Conservation (phyloP, 2,113 vertebrate species). For the Aegithalos caudatus region DNA sequence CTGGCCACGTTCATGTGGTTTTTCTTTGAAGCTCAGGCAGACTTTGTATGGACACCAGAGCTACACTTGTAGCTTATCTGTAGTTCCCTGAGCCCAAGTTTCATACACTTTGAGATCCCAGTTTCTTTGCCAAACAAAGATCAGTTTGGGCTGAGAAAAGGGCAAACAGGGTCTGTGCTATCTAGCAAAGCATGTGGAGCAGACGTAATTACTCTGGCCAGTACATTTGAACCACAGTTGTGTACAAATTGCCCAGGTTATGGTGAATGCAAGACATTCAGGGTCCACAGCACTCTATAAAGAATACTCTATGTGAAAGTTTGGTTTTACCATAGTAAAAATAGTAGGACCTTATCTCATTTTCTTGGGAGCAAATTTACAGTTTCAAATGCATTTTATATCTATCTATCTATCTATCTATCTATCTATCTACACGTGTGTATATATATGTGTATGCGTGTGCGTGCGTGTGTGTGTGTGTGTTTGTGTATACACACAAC, state of each 20-base stretch:
- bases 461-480: fast-evolving
- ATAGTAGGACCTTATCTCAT: not conserved
- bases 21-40: not conserved
- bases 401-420: too few species aligned
- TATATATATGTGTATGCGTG: fast-evolving
- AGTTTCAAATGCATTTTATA: not conserved
- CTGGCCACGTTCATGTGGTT: not conserved
- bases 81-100: not conserved
- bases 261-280: not conserved
- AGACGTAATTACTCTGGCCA: not conserved
- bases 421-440: too few species aligned
- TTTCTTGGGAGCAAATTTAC: not conserved
- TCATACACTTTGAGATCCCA: not conserved
- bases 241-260: not conserved
- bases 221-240: not conserved
- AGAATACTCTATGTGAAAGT: not conserved
- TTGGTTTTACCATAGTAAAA: not conserved
- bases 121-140: not conserved
- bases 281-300: not conserved
- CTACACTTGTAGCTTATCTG: not conserved
- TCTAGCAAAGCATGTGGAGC: not conserved
- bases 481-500: not conserved
- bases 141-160: not conserved
- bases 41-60: not conserved
- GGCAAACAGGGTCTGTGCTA: not conserved